Evolutionary conservation across 2,888 invertebrate genomes (phyloP).

Genomic region (Dryocosmus kuriphilus): DNA sequence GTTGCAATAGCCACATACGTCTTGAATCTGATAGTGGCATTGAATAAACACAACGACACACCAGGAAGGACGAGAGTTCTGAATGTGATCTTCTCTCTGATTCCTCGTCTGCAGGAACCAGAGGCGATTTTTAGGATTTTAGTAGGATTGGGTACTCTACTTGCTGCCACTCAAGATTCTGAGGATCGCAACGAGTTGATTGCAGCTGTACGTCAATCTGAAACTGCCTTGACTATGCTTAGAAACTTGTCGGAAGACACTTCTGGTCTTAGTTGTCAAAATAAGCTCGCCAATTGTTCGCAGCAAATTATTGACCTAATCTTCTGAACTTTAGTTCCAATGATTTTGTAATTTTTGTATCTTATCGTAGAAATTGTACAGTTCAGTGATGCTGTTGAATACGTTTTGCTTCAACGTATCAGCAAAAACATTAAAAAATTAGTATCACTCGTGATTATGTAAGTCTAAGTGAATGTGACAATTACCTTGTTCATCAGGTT

Average conservation of each 20-base stretch:
- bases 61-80: slow-evolving; percentile 78
- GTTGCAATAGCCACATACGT: slow-evolving; percentile 86
- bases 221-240: slow-evolving; percentile 63
- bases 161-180: slow-evolving; percentile 78
- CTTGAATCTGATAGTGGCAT: slow-evolving; percentile 85
- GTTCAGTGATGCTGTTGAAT: slow-evolving; percentile 16
- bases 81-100: slow-evolving; percentile 80
- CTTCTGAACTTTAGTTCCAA: slow-evolving; percentile 55
- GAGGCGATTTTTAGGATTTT: slow-evolving; percentile 89
- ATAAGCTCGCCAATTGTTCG: slow-evolving; percentile 70
- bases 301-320: slow-evolving; percentile 72
- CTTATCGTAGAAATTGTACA: slow-evolving; percentile 6
- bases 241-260: slow-evolving; percentile 65
- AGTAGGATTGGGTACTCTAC: slow-evolving; percentile 87
- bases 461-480: background rate
- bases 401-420: background rate
- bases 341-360: slow-evolving; percentile 31
- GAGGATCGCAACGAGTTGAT: slow-evolving; percentile 65
- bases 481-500: background rate
- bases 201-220: slow-evolving; percentile 65
- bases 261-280: slow-evolving; percentile 55
- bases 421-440: background rate
- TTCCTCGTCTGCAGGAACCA: slow-evolving; percentile 81
- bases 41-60: slow-evolving; percentile 80
- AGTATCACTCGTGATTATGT: background rate